A percentile compares a stretch with the other conserved stretches of the same genome.
Evolutionary conservation across 2,888 invertebrate species (phyloP).

Genomic region (Eilema griseolum): DNA sequence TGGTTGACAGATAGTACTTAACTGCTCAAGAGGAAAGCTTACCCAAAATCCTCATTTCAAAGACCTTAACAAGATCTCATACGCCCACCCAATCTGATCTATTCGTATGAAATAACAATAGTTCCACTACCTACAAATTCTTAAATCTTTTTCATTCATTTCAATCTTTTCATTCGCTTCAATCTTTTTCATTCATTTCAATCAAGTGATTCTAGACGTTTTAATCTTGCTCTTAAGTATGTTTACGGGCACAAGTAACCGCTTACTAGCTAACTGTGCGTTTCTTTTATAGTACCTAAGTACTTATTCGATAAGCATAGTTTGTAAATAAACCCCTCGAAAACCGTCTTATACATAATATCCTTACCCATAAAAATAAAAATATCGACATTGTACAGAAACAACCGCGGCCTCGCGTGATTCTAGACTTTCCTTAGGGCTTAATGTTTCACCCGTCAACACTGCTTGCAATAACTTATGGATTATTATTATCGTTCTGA

Average conservation of each 20-base stretch:
- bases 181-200: not conserved
- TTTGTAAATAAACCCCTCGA: not conserved
- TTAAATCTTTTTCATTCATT: not conserved
- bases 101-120: too few relatives aligned
- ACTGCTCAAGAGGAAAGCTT: too few relatives aligned
- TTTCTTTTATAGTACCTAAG: not conserved
- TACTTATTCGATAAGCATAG: not conserved
- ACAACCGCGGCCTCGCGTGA: conserved; percentile 19
- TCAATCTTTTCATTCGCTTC: too few relatives aligned
- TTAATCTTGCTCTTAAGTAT: too few relatives aligned
- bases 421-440: conserved; percentile 10
- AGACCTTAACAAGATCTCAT: too few relatives aligned
- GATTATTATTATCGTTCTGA: conserved; percentile 1
- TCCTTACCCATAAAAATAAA: not conserved
- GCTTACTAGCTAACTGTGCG: not conserved
- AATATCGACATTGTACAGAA: not conserved
- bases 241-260: not conserved
- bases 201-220: not conserved
- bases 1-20: too few relatives aligned
- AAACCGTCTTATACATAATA: not conserved
- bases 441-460: conserved; percentile 16
- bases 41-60: too few relatives aligned
- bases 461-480: not conserved
- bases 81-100: too few relatives aligned
- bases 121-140: too few relatives aligned